Evolutionary conservation across 2,113 vertebrate genomes (phyloP), one percentile per base, ranked within the genome.

Genomic region (Platichthys flesus): DNA sequence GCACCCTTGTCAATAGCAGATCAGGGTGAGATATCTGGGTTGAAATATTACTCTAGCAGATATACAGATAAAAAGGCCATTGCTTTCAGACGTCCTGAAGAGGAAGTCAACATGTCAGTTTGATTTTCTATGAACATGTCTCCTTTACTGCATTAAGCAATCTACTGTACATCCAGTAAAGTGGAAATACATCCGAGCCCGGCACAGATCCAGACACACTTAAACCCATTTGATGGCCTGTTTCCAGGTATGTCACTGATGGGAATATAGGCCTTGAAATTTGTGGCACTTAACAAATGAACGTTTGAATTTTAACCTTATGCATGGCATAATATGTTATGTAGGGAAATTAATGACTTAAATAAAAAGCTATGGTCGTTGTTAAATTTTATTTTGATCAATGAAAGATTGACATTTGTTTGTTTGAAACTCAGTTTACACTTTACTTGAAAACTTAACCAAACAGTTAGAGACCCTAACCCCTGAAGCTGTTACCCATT

Each of bases 91-190:
- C 76, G 75, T 76, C 67, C 70, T 23, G n/a, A 49, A 77, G 81
- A 85, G 86, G 77, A 86, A 88, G 84, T 82, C 72, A 68, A 71
- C 67, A 78, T 83, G 85, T 88, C 84, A 82, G 67, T 85, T 76
- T 79, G 78, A 85, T 73, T 86, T 83, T 78, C 68, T 84, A 76
- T 76, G 81, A 88, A 80, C 73, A 73, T 6, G 59, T 77, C 70
- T 85, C 47, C 68, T 57, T 85, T 31, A 55, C 69, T 59, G 77
- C 62, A 28, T 78, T 57, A 28, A 64, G 31, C 45, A 64, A 21
- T 47, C n/a, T 2, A 64, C 24, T 74, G 63, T 56, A 65, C 15
- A 60, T 63, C 20, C 60, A 54, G 10, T 61, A 70, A 72, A 80
- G 79, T 58, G 59, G 47, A 74, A 65, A 74, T 42, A 69, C 70